Evolutionary conservation across 2,113 vertebrate genomes (phyloP), one percentile per base, ranked within the genome.

Genomic region (Raja brachyura): DNA sequence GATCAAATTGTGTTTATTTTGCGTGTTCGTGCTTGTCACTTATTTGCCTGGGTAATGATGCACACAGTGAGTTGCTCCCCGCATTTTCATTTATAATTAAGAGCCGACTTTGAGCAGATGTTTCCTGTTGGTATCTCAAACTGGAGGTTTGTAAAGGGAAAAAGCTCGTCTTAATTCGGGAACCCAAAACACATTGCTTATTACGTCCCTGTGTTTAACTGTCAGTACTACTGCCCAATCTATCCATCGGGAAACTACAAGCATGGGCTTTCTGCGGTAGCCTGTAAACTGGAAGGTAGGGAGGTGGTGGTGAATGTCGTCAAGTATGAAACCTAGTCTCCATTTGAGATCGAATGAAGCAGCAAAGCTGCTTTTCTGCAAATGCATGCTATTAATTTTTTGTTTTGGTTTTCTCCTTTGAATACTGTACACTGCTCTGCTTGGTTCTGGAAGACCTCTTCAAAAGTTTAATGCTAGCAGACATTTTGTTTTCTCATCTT

Each of bases 71-170:
- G 90, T 9, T 88, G 83, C 83, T 92, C 66, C 90, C 68, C n/a
- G 90, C 90, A 54, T 73, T 16, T 31, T 92, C 90, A 73, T 73
- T 92, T 73, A 54, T 92, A 92, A 92, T 92, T 92, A 92, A 92
- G 66, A 92, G 39, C 22, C 11, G 90, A 92, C 68, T 92, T 92
- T 92, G 61, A 92, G 39, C 66, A 92, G 90, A 92, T 92, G 90
- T 73, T 92, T n/a, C 90, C 68, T 74, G 68, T 73, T 92, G 90
- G 68, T 73, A 70, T 73, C 39, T 54, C 63, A 73, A 25, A 22
- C 68, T 73, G 90, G 66, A 92, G 68, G 39, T 73, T 92, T 92
- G 54, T 4, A n/a, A 61, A 61, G 22, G 18, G 31, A 63, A 88
- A 31, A 63, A 88, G 14, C 83, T 88, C 28, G 39, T 88, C 28